Base-by-base conservation (phyloP, 2,888 invertebrate species). In the Ischnus inquisitorius region DNA sequence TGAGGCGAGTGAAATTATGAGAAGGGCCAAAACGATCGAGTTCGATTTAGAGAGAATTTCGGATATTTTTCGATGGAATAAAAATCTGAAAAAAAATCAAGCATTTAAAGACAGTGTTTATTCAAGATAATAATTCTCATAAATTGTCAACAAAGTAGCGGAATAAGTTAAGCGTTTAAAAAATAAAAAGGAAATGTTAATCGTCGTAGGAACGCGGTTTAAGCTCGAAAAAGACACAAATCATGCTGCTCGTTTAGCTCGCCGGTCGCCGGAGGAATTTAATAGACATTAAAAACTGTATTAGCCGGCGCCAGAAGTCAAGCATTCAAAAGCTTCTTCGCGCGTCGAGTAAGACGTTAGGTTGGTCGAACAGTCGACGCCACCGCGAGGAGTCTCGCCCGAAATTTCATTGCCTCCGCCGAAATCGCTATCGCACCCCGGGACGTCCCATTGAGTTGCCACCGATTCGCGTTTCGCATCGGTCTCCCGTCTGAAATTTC, bases 301-400 rank as follows among this genome's bases (percentile, higher is more conserved):
- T 65, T n/a, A 54, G 28, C 64, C 51, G 84, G 77, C 81, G 77
- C 72, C 78, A 74, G 79, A 62, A 79, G 80, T 77, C 28, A n/a
- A 43, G 65, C 28, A n/a, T n/a, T n/a, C n/a, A n/a, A n/a, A n/a
- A n/a, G n/a, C 46, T 28, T 65, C 72, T 51, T 1, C 34, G 41
- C 62, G 16, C 48, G 48, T 10, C 48, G 34, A 83, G 62, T 62
- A 28, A 75, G 68, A 68, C 75, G 43, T 69, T 64, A 22, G 19
- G 16, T 39, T 51, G 34, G 51, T 48, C 54, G 41, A 39, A 34
- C 8, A 34, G 34, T 4, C 34, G 34, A 34, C 34, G 34, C 34
- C 2, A 34, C 16, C 10, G 10, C 41, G 19, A 39, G 16, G 16
- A 34, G 34, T 4, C 62, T 14, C n/a, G 8, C 5, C 16, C 16